phyloP scores from a whole-genome alignment of 2,888 invertebrate species.

The Spialia ferax region DNA sequence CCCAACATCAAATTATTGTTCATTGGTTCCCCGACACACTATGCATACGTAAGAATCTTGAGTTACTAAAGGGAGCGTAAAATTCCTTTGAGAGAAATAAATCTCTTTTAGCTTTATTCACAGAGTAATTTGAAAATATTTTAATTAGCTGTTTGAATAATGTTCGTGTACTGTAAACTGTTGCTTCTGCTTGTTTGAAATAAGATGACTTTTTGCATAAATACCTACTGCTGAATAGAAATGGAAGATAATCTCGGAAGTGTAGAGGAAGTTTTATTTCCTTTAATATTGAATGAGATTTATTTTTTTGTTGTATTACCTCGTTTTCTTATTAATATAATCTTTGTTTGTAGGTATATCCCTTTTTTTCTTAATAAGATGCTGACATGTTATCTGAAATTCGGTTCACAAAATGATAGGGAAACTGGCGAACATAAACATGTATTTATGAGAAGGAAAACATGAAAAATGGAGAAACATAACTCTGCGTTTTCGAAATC shows the following conservation, averaged over 20 bases:
- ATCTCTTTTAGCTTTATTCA: constrained; percentile 23
- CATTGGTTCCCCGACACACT: constrained; percentile 39
- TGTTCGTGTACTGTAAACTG: neutral
- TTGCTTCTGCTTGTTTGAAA: neutral
- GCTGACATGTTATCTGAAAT: too few relatives aligned
- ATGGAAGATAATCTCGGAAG: neutral
- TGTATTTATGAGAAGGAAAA: too few relatives aligned
- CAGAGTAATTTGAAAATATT: constrained; percentile 21
- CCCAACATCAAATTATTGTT: constrained; percentile 38
- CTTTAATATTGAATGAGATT: neutral
- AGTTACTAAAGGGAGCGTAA: constrained; percentile 29
- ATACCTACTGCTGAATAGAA: neutral
- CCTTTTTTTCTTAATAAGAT: too few relatives aligned
- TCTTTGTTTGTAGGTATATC: neutral
- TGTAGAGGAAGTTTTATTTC: neutral
- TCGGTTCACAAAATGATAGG: too few relatives aligned
- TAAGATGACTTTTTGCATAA: constrained; percentile 10
- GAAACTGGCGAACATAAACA: too few relatives aligned
- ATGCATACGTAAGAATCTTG: constrained; percentile 39
- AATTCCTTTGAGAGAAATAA: constrained; percentile 30
- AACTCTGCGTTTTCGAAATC: too few relatives aligned
- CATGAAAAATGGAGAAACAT: too few relatives aligned
- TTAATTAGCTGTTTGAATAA: constrained; percentile 22
- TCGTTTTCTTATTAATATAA: neutral
- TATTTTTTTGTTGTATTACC: neutral